phyloP scores from a whole-genome alignment of 2,888 invertebrate species.

The Lacanobia oleracea region DNA sequence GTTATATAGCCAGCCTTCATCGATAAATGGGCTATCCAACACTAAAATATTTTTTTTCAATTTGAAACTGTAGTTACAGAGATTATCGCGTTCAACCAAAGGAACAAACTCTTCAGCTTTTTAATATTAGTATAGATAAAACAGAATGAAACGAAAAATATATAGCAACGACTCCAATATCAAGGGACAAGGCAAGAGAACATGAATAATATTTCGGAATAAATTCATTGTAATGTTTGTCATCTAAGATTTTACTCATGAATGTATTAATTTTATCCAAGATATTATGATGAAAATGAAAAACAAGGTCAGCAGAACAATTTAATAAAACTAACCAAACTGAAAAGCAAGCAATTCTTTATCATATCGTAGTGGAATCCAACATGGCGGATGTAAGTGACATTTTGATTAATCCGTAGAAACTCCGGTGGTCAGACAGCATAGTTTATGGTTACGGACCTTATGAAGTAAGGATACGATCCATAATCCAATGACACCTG shows the following conservation, averaged over 20 bases:
- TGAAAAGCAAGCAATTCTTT: neutral
- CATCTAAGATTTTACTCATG: neutral
- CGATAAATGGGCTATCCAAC: too few species aligned
- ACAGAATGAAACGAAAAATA: too few species aligned
- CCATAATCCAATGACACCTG: slow-evolving; percentile 1
- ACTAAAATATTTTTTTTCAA: too few species aligned
- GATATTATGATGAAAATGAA: neutral
- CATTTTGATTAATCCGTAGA: slow-evolving; percentile 40
- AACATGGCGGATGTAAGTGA: slow-evolving; percentile 35
- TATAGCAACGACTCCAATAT: neutral
- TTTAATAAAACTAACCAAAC: slow-evolving; percentile 12
- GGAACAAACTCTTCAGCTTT: too few species aligned
- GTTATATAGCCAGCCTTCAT: too few species aligned
- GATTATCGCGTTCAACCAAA: too few species aligned
- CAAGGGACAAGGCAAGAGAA: neutral
- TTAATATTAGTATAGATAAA: too few species aligned
- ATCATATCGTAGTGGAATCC: slow-evolving; percentile 26
- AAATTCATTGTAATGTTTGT: neutral
- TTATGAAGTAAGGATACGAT: slow-evolving; percentile 9
- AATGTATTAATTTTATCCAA: neutral
- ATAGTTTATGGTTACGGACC: neutral
- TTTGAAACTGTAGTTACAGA: too few species aligned
- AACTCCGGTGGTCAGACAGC: neutral
- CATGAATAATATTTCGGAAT: neutral
- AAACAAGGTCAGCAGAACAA: neutral